Conservation (phyloP, 2,797 vertebrate species). For the Babyrousa celebensis region DNA sequence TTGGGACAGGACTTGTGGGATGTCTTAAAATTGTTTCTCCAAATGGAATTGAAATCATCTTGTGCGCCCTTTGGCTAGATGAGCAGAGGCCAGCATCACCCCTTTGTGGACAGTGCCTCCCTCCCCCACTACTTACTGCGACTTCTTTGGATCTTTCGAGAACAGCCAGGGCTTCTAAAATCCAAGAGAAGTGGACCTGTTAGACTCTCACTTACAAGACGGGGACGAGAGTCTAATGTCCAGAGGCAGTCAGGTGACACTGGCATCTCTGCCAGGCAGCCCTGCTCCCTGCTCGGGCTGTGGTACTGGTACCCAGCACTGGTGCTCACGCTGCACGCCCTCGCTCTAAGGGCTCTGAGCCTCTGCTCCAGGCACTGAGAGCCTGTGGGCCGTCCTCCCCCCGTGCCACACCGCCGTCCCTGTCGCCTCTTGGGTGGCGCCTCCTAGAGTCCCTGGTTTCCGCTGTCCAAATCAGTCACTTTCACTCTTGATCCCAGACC, state of each 20-base stretch:
- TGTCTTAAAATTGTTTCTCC: not conserved
- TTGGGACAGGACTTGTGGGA: not conserved
- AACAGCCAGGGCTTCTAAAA: not conserved
- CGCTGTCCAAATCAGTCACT: not conserved
- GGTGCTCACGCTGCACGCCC: not conserved
- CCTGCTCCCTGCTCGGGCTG: accelerated
- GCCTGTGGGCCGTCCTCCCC: no score
- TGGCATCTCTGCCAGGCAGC: not conserved
- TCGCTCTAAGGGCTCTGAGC: not conserved
- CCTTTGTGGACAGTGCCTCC: not conserved
- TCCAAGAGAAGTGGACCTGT: not conserved
- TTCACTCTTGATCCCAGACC: not conserved
- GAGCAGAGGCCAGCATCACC: not conserved
- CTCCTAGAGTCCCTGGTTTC: not conserved
- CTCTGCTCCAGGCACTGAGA: not conserved
- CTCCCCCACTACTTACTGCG: not conserved
- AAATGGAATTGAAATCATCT: not conserved
- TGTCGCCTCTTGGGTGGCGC: not conserved
- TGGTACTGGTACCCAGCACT: no score
- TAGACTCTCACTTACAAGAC: not conserved
- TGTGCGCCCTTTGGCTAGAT: not conserved
- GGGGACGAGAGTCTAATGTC: not conserved
- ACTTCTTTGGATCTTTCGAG: not conserved
- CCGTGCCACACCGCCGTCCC: not conserved
- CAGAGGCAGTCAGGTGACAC: not conserved